A percentile compares a stretch with the other conserved stretches of the same genome.
Conservation (phyloP, 2,888 invertebrate species). For the Scelioninae gen. 2 region DNA sequence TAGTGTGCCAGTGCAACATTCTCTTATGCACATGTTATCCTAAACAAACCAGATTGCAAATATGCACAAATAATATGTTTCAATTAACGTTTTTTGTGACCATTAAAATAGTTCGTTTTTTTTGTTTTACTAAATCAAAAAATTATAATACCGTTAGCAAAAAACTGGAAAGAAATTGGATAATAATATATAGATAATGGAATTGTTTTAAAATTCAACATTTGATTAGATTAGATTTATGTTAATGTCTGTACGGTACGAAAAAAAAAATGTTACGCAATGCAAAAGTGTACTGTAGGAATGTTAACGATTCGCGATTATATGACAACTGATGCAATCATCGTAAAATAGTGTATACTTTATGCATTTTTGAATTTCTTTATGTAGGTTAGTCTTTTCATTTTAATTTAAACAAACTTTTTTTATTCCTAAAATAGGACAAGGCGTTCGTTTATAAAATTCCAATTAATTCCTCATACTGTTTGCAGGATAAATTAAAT, state of each 20-base stretch:
- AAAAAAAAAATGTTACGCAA: constrained; percentile 30
- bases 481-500: no score
- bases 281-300: constrained; percentile 21
- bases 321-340: constrained; percentile 33
- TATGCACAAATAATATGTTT: background rate
- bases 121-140: no score
- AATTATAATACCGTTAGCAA: no score
- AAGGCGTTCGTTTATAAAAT: no score
- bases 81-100: background rate
- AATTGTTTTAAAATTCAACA: no score
- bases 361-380: background rate
- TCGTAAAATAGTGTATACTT: constrained; percentile 16
- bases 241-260: constrained; percentile 17
- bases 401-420: no score
- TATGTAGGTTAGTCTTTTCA: background rate
- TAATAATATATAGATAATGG: no score
- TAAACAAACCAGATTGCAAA: constrained; percentile 4
- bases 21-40: constrained; percentile 4
- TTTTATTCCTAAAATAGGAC: background rate
- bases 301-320: constrained; percentile 14
- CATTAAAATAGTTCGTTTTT: no score
- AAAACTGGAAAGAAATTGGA: no score
- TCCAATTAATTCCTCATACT: no score
- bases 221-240: constrained; percentile 36
- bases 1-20: constrained; percentile 46